Conservation (phyloP, 2,888 invertebrate genomes). For the Brachycybe producta region DNA sequence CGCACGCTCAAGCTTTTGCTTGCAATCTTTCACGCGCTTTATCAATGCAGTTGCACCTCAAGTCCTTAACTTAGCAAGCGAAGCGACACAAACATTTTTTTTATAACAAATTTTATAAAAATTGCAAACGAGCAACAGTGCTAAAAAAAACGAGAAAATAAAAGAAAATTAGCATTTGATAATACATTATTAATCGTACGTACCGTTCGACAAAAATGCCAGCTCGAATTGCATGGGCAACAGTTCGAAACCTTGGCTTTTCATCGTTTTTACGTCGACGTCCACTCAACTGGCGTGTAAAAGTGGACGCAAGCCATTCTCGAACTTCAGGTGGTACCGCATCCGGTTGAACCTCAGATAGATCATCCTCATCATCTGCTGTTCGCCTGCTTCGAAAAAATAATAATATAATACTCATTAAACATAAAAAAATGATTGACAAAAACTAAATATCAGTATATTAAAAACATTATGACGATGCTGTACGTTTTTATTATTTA, state of each 20-base stretch:
- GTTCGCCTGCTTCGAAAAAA: constrained; percentile 7
- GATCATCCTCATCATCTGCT: constrained; percentile 78
- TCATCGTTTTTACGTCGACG: constrained; percentile 58
- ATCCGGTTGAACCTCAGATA: constrained; percentile 90
- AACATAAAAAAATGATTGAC: not conserved
- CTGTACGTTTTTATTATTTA: not conserved
- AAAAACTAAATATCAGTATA: too few species aligned
- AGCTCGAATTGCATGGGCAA: constrained; percentile 89
- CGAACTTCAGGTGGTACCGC: constrained; percentile 91
- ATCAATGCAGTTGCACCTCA: too few species aligned
- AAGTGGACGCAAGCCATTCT: constrained; percentile 92
- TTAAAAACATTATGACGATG: not conserved
- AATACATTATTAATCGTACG: not conserved
- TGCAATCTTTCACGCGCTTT: too few species aligned
- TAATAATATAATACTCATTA: not conserved
- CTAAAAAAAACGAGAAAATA: too few species aligned
- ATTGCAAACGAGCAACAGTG: too few species aligned
- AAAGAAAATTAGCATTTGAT: not conserved
- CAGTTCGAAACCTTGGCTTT: constrained; percentile 69
- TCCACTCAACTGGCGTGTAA: constrained; percentile 75
- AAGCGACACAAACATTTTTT: too few species aligned
- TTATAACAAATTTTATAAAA: too few species aligned
- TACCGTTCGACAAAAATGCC: constrained; percentile 82
- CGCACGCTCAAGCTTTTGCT: too few species aligned
- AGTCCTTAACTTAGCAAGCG: too few species aligned